Conservation (phyloP, 2,113 vertebrate genomes). For the Xerus inauris region DNA sequence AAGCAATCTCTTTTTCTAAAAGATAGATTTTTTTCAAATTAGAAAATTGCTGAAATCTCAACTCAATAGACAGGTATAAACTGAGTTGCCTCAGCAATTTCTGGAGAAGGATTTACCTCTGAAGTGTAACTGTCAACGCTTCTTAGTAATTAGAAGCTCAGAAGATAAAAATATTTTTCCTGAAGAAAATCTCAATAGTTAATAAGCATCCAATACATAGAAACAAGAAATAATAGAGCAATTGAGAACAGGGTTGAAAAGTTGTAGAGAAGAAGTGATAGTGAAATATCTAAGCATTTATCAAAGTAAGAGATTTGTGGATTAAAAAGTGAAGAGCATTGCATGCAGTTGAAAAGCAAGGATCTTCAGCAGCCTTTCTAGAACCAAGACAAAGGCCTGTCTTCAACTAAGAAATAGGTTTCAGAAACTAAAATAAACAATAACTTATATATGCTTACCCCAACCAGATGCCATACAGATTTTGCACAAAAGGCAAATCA, state of each 20-base stretch:
- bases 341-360: not conserved
- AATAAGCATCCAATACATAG: accelerated
- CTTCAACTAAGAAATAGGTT: not conserved
- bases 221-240: not conserved
- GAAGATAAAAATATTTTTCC: not conserved
- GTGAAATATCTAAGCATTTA: not conserved
- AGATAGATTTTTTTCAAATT: not conserved
- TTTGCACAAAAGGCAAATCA: not conserved
- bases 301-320: not conserved
- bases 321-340: not conserved
- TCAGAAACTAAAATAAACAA: not conserved
- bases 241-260: not conserved
- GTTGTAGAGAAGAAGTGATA: not conserved
- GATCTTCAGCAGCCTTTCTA: not conserved
- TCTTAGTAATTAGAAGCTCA: not conserved
- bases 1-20: not conserved
- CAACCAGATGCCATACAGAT: not conserved
- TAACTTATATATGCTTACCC: not conserved
- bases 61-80: not conserved
- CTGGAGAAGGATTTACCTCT: not conserved
- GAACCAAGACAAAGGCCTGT: not conserved
- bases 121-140: not conserved
- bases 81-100: not conserved
- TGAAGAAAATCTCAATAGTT: not conserved
- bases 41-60: not conserved